These are phyloP conservation scores for Teleogryllus oceanicus DNA, from an alignment of 2,888 invertebrate species.

Conservation along the genomic window DNA sequence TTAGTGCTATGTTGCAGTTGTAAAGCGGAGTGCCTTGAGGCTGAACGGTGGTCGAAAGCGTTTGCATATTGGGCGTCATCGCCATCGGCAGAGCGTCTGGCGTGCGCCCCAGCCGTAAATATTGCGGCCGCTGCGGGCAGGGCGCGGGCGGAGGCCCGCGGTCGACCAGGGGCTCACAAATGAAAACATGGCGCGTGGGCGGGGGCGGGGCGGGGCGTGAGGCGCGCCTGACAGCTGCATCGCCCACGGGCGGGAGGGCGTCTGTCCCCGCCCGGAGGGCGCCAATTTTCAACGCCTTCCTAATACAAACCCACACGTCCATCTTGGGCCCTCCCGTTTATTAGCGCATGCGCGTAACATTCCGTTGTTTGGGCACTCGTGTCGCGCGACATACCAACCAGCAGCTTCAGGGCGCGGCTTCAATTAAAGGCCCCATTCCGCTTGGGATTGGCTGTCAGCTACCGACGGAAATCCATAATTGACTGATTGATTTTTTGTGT, in stretches of 20 bases:
- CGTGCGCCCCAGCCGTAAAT: neutral
- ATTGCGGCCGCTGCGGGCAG: neutral
- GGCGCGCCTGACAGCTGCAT: too few relatives aligned
- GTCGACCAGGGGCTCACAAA: neutral
- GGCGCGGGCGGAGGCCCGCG: neutral
- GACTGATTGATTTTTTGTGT: too few relatives aligned
- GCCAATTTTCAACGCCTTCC: constrained; percentile 5
- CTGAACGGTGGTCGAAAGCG: too few relatives aligned
- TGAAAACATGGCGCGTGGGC: neutral
- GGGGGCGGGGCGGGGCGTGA: neutral
- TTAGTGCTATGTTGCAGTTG: too few relatives aligned
- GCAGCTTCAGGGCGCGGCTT: too few relatives aligned
- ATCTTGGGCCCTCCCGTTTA: neutral
- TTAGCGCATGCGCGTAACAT: neutral
- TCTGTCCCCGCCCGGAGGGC: neutral
- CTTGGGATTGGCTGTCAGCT: too few relatives aligned
- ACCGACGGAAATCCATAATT: too few relatives aligned
- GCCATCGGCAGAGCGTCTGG: neutral
- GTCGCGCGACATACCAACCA: too few relatives aligned
- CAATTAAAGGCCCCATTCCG: too few relatives aligned
- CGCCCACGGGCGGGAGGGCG: too few relatives aligned
- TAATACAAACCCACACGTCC: neutral
- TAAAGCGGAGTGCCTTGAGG: too few relatives aligned
- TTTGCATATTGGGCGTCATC: too few relatives aligned
- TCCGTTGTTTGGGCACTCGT: neutral